Conservation (phyloP, 1,140 invertebrate species). For the Lysiphlebus fabarum region DNA sequence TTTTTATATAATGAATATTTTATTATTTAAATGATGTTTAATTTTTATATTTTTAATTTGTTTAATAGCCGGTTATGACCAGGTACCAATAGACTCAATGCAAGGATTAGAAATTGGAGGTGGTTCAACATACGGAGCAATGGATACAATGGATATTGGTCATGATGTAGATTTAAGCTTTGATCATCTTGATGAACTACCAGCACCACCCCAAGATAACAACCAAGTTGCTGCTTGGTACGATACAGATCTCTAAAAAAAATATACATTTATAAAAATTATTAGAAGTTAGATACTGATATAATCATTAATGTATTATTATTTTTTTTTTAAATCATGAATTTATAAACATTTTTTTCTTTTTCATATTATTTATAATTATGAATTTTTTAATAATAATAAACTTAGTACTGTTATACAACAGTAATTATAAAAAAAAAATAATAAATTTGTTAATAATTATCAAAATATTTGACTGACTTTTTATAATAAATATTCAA, state of each 20-base stretch:
- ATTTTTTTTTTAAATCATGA: neutral
- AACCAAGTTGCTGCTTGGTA: conserved; percentile 92
- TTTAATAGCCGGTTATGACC: conserved; percentile 78
- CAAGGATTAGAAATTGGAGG: conserved; percentile 86
- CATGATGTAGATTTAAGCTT: conserved; percentile 76
- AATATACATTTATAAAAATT: neutral
- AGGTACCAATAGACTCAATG: conserved; percentile 95
- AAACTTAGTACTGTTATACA: no score
- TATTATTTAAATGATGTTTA: conserved; percentile 1
- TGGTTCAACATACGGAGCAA: conserved; percentile 68
- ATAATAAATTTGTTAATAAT: no score
- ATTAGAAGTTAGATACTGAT: neutral
- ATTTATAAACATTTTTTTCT: neutral
- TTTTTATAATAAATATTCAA: no score
- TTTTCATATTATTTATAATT: neutral
- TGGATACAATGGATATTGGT: conserved; percentile 83
- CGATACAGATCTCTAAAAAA: conserved; percentile 85
- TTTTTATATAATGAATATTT: neutral
- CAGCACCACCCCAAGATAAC: conserved; percentile 84
- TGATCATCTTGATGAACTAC: conserved; percentile 77
- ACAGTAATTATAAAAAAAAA: no score
- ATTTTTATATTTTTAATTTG: conserved; percentile 7
- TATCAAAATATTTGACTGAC: no score
- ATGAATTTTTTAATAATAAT: neutral
- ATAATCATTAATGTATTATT: neutral